phyloP scores from a whole-genome alignment of 2,113 vertebrate genomes.

The Taxidea taxus region DNA sequence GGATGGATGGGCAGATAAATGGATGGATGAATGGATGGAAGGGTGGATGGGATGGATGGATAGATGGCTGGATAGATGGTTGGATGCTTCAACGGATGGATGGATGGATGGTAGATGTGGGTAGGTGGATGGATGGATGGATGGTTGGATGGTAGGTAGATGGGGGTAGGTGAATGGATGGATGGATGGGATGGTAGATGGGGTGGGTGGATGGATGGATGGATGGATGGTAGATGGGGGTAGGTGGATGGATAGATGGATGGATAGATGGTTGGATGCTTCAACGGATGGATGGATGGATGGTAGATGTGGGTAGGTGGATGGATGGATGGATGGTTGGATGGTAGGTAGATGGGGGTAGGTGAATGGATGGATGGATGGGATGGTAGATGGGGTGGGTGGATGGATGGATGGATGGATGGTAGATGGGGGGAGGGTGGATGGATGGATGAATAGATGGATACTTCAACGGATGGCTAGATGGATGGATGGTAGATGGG shows the following conservation, averaged over 20 bases:
- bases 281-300: no score
- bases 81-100: neutral
- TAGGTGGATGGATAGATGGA: no score
- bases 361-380: neutral
- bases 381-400: neutral
- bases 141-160: neutral
- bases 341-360: no score
- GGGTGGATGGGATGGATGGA: neutral
- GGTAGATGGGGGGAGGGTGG: no score
- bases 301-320: no score
- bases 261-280: no score
- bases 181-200: neutral
- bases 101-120: no score
- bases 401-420: neutral
- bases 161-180: neutral
- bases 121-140: accelerated
- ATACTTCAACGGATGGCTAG: neutral
- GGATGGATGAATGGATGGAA: neutral
- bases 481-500: neutral
- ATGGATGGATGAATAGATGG: no score
- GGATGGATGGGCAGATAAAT: neutral
- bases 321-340: neutral
- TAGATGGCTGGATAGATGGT: neutral
- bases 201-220: accelerated
- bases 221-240: neutral